Conservation (phyloP, 1,140 invertebrate genomes). For the Centruroides vittatus region DNA sequence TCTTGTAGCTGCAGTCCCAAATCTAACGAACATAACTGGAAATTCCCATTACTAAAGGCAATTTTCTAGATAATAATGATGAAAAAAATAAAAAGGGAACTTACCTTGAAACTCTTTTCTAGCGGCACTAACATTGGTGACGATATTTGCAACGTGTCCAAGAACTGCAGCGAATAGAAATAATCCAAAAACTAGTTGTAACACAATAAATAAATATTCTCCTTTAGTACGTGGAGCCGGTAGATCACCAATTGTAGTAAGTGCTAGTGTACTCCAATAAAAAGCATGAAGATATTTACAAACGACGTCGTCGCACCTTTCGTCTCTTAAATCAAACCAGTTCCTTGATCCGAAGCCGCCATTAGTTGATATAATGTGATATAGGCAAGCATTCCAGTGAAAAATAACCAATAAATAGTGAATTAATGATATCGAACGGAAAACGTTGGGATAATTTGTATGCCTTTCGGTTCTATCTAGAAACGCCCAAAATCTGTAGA, state of each 20-base stretch:
- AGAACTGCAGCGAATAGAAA: conserved; percentile 80
- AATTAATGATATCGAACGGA: conserved; percentile 77
- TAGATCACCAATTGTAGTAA: conserved; percentile 67
- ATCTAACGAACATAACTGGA: too few species aligned
- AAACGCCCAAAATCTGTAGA: conserved; percentile 95
- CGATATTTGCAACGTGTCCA: conserved; percentile 86
- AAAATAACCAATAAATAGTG: conserved; percentile 95
- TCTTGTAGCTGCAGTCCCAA: too few species aligned
- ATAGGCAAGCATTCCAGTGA: conserved; percentile 98
- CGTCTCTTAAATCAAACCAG: conserved; percentile 51
- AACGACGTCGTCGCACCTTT: conserved; percentile 52
- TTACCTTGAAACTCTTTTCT: conserved; percentile 90
- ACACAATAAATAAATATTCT: conserved; percentile 79
- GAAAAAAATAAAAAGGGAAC: conserved; percentile 19
- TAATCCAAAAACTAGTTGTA: conserved; percentile 73
- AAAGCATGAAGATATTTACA: conserved; percentile 92
- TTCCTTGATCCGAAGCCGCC: conserved; percentile 71
- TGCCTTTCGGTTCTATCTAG: conserved; percentile 95
- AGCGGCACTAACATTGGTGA: conserved; percentile 82
- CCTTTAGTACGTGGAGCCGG: conserved; percentile 61
- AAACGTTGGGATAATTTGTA: conserved; percentile 95
- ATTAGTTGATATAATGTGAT: conserved; percentile 88
- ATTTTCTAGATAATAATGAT: not conserved
- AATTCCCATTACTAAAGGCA: too few species aligned
- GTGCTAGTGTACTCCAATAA: conserved; percentile 90